phyloP scores from a whole-genome alignment of 2,797 vertebrate genomes.

The Sebastes cheni region DNA sequence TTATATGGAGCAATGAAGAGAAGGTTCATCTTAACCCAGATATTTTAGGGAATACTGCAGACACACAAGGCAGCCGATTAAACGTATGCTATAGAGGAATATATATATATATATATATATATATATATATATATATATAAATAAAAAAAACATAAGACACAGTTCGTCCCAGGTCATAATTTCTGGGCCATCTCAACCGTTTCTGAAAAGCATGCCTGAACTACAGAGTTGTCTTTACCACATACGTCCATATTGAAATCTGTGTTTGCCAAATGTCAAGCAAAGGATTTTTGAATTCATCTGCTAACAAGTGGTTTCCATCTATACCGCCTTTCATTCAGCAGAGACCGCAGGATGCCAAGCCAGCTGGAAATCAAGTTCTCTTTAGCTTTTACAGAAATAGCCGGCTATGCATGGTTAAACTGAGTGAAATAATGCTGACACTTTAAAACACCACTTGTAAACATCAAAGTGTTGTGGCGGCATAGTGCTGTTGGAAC shows the following conservation, averaged over 20 bases:
- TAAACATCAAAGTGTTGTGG: not conserved
- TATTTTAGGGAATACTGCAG: not conserved
- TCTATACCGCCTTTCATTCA: not conserved
- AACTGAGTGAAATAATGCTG: not conserved
- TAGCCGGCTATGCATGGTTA: not conserved
- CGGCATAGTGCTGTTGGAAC: not conserved
- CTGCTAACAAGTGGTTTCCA: not conserved
- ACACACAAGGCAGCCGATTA: not conserved
- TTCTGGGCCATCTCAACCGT: not conserved
- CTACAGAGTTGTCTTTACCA: not conserved
- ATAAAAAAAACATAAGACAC: not conserved
- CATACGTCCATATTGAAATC: not conserved
- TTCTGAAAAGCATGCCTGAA: not conserved
- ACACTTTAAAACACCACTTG: not conserved
- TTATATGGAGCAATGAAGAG: not conserved
- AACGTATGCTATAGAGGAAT: not conserved
- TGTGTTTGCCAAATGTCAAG: slow-evolving; percentile 15
- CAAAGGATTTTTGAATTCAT: not conserved
- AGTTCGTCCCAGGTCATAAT: not conserved
- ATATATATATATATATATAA: too few species aligned
- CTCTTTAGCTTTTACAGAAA: not conserved
- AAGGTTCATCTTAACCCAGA: not conserved
- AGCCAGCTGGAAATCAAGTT: slow-evolving; percentile 3
- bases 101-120: too few species aligned
- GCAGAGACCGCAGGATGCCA: not conserved